Evolutionary conservation across 2,113 vertebrate species (phyloP).

Genomic region (Hippocampus guttulatus): DNA sequence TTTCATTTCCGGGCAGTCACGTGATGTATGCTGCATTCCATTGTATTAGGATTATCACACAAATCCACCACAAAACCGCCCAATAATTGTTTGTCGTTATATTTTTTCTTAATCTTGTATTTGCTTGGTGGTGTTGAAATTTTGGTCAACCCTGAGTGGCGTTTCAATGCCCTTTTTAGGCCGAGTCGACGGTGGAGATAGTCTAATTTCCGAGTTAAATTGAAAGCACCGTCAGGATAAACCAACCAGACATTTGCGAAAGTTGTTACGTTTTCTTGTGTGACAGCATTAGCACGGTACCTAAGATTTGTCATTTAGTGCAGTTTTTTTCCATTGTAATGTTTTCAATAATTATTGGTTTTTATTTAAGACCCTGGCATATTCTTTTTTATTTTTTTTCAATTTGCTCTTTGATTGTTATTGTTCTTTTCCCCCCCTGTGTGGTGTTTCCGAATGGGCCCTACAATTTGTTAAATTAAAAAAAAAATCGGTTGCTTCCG

Average conservation of each 20-base stretch:
- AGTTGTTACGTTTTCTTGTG: not conserved
- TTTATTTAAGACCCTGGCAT: too few relatives aligned
- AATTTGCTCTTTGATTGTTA: too few relatives aligned
- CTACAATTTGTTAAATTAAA: too few relatives aligned
- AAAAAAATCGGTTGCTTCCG: not conserved
- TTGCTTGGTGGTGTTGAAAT: not conserved
- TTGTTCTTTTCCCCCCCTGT: too few relatives aligned
- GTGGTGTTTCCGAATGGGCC: too few relatives aligned
- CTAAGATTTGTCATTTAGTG: too few relatives aligned
- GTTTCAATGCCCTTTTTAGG: not conserved
- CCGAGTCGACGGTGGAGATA: not conserved
- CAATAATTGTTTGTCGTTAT: not conserved
- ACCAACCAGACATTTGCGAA: not conserved
- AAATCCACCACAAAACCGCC: not conserved
- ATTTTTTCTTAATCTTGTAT: not conserved
- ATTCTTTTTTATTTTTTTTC: too few relatives aligned
- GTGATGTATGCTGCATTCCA: slow-evolving; percentile 18
- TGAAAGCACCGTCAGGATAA: not conserved
- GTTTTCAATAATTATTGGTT: too few relatives aligned
- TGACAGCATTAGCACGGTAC: not conserved
- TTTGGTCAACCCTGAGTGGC: not conserved
- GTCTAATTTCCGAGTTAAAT: not conserved
- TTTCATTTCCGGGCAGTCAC: slow-evolving; percentile 46
- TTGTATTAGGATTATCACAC: not conserved
- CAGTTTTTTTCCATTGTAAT: too few relatives aligned